These are phyloP conservation scores for Todus mexicanus DNA, from an alignment of 2,797 vertebrate species.

Conservation along the genomic window DNA sequence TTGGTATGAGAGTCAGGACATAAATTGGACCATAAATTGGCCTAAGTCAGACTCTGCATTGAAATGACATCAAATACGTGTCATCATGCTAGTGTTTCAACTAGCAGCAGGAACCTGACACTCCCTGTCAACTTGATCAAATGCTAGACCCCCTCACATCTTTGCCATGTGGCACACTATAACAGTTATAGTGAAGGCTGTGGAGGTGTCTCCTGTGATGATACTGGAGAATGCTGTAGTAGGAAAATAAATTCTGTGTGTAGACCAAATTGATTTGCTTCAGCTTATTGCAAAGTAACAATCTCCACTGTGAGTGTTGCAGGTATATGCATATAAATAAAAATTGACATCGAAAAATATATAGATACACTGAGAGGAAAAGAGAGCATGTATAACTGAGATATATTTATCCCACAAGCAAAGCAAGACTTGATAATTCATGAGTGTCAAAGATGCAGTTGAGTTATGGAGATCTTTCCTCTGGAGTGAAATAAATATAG, in stretches of 20 bases:
- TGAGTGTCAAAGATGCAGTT: constrained; percentile 68
- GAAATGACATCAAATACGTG: constrained; percentile 73
- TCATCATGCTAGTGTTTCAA: constrained; percentile 52
- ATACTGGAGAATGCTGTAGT: background rate
- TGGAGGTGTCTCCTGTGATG: constrained; percentile 12
- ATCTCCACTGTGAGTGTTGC: constrained; percentile 64
- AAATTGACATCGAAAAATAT: constrained; percentile 70
- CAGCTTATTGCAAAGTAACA: constrained; percentile 64
- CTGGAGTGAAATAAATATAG: constrained; percentile 71
- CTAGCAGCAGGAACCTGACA: constrained; percentile 52
- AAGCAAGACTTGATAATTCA: constrained; percentile 71
- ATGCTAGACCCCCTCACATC: constrained; percentile 39
- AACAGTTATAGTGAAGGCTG: constrained; percentile 21
- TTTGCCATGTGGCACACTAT: constrained; percentile 45
- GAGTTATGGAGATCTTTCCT: constrained; percentile 69
- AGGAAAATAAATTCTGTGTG: constrained; percentile 54
- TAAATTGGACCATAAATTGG: constrained; percentile 82
- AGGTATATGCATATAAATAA: constrained; percentile 72
- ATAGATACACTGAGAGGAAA: constrained; percentile 64
- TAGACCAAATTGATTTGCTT: constrained; percentile 71
- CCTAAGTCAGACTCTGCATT: constrained; percentile 76
- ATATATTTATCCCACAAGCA: constrained; percentile 75
- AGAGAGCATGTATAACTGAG: constrained; percentile 68
- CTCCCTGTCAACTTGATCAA: constrained; percentile 71
- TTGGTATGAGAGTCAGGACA: constrained; percentile 74